Conservation (phyloP, 2,797 vertebrate species). For the Anguilla pacifica region DNA sequence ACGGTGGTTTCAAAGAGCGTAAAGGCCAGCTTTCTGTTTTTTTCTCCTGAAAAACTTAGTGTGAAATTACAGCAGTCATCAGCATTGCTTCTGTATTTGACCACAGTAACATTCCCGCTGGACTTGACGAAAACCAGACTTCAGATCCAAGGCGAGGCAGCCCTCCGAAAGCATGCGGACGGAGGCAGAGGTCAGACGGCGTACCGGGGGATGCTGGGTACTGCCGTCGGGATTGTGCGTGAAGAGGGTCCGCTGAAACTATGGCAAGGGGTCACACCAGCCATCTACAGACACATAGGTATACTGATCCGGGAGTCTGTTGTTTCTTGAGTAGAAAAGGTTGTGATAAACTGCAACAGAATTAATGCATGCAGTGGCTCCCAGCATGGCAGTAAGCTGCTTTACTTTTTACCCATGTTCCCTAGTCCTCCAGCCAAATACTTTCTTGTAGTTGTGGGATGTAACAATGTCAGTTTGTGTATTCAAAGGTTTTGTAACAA, state of each 20-base stretch:
- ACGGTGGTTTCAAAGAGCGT: background rate
- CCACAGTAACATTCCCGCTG: conserved; percentile 81
- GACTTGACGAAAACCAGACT: conserved; percentile 85
- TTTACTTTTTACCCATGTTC: background rate
- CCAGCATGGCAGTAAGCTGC: background rate
- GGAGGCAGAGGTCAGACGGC: conserved; percentile 19
- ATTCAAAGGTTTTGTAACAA: background rate
- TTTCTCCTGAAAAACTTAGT: background rate
- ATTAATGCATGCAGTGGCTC: background rate
- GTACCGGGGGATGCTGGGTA: conserved; percentile 77
- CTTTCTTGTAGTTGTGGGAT: background rate
- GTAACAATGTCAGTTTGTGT: background rate
- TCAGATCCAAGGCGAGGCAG: conserved; percentile 82
- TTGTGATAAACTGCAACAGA: background rate
- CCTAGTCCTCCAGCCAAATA: background rate
- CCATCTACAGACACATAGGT: conserved; percentile 84
- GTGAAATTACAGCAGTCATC: background rate
- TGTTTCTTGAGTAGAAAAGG: background rate
- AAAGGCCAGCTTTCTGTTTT: background rate
- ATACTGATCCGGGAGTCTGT: background rate
- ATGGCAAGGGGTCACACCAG: conserved; percentile 82
- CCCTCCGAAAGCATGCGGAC: conserved; percentile 43
- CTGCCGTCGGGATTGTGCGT: conserved; percentile 70
- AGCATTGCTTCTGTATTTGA: conserved; percentile 17
- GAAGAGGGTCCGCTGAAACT: conserved; percentile 79